Conservation (phyloP, 1,140 invertebrate species). For the Chrysopa pallens region DNA sequence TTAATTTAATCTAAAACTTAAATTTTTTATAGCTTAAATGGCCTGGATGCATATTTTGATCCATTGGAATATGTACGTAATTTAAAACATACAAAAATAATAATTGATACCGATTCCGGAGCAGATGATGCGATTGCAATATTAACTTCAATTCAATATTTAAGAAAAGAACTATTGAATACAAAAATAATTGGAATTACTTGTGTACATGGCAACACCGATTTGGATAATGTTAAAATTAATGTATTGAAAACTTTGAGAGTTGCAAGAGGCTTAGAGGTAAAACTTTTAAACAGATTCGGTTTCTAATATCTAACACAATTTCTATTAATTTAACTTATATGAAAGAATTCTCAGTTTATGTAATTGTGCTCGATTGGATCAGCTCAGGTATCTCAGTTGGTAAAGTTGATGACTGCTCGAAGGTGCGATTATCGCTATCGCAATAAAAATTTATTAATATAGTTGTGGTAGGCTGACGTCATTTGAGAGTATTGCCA, state of each 20-base stretch:
- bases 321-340: no score
- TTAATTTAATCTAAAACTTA: no score
- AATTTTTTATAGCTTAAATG: background rate
- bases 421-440: no score
- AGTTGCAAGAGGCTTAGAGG: conserved; percentile 3
- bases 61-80: background rate
- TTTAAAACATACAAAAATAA: conserved; percentile 14
- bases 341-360: no score
- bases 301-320: no score
- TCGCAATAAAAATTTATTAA: no score
- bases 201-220: conserved; percentile 38
- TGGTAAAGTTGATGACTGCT: no score
- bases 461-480: no score
- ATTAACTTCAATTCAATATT: conserved; percentile 19
- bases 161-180: conserved; percentile 13
- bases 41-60: background rate
- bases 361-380: no score
- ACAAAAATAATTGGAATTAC: conserved; percentile 37
- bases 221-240: conserved; percentile 31
- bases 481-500: no score
- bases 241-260: conserved; percentile 37
- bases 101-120: conserved; percentile 36
- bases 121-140: conserved; percentile 35
- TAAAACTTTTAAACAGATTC: no score
- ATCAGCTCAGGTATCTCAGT: no score